Evolutionary conservation across 2,888 invertebrate species (phyloP), one percentile per base, ranked within the genome.

Genomic region (Eupithecia exiguata): DNA sequence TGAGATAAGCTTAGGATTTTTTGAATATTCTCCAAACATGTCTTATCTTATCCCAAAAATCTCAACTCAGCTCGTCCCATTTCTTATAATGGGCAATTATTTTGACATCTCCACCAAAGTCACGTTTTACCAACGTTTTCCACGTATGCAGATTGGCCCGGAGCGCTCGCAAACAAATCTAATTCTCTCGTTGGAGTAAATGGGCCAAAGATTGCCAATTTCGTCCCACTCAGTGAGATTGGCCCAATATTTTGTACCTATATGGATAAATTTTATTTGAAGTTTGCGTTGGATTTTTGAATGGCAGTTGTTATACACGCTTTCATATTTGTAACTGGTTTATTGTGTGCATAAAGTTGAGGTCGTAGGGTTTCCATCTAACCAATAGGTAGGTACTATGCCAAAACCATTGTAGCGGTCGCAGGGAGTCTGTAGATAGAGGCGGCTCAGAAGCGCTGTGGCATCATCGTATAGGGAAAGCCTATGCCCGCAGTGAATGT

Each of bases 81-180:
- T 30, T 62, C 62, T 38, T 21, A 69, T 70, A 63, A 70, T 35
- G 46, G 69, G 46, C 69, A 70, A 70, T 70, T 70, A 70, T 63
- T 58, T 63, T 49, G 40, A 43, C 61, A 69, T 69, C 40, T 69
- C 30, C 43, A 18, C 40, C n/a, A 63, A 74, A 76, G 75, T 75
- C 65, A 62, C 73, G 69, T 66, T 66, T 66, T 40, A 43, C 36
- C 63, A 35, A 36, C 63, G 63, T 69, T 62, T 66, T 69, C 68
- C 63, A 63, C 75, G 68, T 36, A 76, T 74, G 75, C 73, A 73
- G 69, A 74, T 65, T 76, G 72, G 73, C 73, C 73, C 36, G 63
- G 58, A 72, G 77, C 77, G 69, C 62, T 74, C 80, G 76, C 79
- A 77, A 84, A 84, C 81, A 86, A 89, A 89, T 88, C 84, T 83